A percentile compares a stretch with the other conserved stretches of the same genome.
phyloP scores from a whole-genome alignment of 2,797 vertebrate genomes.

The Morus bassanus region DNA sequence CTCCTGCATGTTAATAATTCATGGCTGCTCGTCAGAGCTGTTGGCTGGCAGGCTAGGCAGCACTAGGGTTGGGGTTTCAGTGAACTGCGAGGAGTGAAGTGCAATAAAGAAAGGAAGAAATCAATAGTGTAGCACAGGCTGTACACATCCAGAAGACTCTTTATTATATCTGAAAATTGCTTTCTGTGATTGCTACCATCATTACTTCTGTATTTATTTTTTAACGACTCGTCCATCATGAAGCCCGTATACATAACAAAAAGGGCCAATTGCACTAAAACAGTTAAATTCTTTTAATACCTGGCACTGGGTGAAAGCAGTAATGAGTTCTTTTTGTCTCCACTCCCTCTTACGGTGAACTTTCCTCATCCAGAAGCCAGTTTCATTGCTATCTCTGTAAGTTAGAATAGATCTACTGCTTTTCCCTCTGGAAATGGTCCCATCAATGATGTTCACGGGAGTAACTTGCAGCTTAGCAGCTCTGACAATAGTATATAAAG shows the following conservation, averaged over 20 bases:
- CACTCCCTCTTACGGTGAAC: background rate
- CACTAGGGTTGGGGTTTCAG: background rate
- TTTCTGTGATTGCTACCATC: slow-evolving; percentile 59
- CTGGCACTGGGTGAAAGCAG: background rate
- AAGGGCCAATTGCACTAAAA: slow-evolving; percentile 33
- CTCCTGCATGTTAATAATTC: slow-evolving; percentile 53
- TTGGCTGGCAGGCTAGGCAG: slow-evolving; percentile 44
- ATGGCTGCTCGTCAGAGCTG: background rate
- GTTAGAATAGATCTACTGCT: slow-evolving; percentile 1
- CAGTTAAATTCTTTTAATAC: slow-evolving; percentile 43
- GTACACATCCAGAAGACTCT: slow-evolving; percentile 31
- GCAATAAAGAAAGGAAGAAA: slow-evolving; percentile 65
- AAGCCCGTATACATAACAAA: background rate
- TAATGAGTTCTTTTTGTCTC: slow-evolving; percentile 49
- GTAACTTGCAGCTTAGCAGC: background rate
- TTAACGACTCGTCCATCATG: slow-evolving; percentile 41
- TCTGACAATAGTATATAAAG: background rate
- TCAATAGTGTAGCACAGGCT: slow-evolving; percentile 60
- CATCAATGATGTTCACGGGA: background rate
- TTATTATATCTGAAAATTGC: slow-evolving; percentile 56
- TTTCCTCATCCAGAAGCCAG: slow-evolving; percentile 10
- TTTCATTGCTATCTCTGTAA: background rate
- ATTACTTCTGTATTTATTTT: slow-evolving; percentile 55
- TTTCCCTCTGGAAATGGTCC: slow-evolving; percentile 15
- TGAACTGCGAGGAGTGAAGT: slow-evolving; percentile 40